phyloP scores from a whole-genome alignment of 2,113 vertebrate species.

The Rhinoderma darwinii region DNA sequence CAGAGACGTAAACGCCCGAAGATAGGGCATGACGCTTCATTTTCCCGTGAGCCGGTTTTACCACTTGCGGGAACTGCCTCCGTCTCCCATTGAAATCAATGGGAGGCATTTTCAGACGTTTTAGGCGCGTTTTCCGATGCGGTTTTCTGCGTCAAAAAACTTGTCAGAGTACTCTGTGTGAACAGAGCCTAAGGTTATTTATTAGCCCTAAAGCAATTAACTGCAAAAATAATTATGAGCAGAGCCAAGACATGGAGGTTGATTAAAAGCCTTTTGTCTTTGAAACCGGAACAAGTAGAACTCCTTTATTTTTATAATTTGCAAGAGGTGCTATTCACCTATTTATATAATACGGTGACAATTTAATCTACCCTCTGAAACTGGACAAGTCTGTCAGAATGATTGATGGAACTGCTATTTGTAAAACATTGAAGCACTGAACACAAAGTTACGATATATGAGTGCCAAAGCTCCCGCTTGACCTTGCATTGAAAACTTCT shows the following conservation, averaged over 20 bases:
- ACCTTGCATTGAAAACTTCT: slow-evolving; percentile 55
- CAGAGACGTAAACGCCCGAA: no score
- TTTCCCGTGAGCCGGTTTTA: no score
- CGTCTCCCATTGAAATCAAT: no score
- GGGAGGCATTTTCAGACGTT: no score
- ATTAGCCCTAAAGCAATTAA: not conserved
- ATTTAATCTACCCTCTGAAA: slow-evolving; percentile 58
- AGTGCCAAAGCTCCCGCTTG: slow-evolving; percentile 48
- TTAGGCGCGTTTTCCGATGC: no score
- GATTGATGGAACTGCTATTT: slow-evolving; percentile 55
- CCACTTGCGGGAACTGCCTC: no score
- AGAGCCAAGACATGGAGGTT: not conserved
- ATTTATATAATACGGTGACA: slow-evolving; percentile 58
- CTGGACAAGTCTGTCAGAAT: slow-evolving; percentile 56
- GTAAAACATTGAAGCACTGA: slow-evolving; percentile 55
- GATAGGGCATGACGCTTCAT: no score
- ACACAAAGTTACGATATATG: slow-evolving; percentile 54
- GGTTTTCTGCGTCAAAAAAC: no score
- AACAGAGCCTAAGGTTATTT: not conserved
- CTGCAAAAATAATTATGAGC: not conserved
- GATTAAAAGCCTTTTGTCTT: slow-evolving; percentile 26
- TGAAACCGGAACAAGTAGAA: slow-evolving; percentile 15
- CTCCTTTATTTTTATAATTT: slow-evolving; percentile 52
- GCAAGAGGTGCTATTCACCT: slow-evolving; percentile 55
- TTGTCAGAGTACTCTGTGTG: no score